Evolutionary conservation across 2,888 invertebrate genomes (phyloP).

Genomic region (Acanthosepion pharaonis): DNA sequence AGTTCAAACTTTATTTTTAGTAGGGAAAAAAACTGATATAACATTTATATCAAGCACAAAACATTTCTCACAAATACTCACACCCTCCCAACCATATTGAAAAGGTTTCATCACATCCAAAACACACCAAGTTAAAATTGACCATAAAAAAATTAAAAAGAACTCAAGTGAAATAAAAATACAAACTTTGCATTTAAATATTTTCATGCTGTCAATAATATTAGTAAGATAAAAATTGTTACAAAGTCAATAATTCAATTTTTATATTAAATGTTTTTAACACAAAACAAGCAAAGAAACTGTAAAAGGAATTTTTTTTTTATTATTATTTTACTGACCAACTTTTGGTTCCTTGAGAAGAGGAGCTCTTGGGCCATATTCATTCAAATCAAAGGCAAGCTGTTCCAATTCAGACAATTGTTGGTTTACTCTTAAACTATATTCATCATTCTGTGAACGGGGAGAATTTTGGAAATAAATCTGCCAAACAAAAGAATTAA

Average conservation of each 20-base stretch:
- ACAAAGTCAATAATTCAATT: neutral
- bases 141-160: too few relatives aligned
- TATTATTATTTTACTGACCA: slow-evolving; percentile 50
- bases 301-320: too few relatives aligned
- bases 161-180: too few relatives aligned
- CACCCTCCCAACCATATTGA: too few relatives aligned
- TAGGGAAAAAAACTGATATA: too few relatives aligned
- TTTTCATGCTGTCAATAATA: too few relatives aligned
- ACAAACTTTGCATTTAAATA: too few relatives aligned
- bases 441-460: slow-evolving; percentile 47
- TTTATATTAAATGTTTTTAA: neutral
- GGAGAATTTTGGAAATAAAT: slow-evolving; percentile 58
- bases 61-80: too few relatives aligned
- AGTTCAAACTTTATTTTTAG: too few relatives aligned
- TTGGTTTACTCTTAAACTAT: slow-evolving; percentile 53
- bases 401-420: slow-evolving; percentile 56
- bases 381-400: slow-evolving; percentile 55
- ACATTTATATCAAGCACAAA: too few relatives aligned
- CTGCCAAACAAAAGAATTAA: slow-evolving; percentile 50
- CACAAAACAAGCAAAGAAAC: neutral
- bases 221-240: neutral
- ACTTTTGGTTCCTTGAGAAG: slow-evolving; percentile 54
- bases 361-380: slow-evolving; percentile 53
- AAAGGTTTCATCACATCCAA: too few relatives aligned
- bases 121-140: too few relatives aligned